Conservation (phyloP, 2,888 invertebrate genomes). For the Andrena marginata region DNA sequence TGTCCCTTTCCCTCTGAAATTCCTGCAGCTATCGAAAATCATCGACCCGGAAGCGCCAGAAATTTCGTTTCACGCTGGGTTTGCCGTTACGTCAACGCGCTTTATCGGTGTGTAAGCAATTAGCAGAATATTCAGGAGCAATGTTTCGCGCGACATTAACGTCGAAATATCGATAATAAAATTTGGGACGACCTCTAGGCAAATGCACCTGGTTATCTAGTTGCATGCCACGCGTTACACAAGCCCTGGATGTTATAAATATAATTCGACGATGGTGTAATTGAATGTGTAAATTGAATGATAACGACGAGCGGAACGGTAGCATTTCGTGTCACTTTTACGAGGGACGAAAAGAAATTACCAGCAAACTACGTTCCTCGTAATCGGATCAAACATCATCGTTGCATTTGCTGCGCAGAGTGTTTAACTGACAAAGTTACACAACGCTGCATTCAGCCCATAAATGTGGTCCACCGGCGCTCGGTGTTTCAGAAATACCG, state of each 20-base stretch:
- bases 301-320: slow-evolving; percentile 3
- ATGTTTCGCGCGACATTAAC: slow-evolving; percentile 13
- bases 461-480: slow-evolving; percentile 4
- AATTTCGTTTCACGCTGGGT: not conserved
- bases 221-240: not conserved
- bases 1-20: too few relatives aligned
- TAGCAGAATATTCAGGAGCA: slow-evolving; percentile 25
- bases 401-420: not conserved
- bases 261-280: slow-evolving; percentile 30
- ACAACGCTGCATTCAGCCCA: not conserved
- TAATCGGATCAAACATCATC: not conserved
- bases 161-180: slow-evolving; percentile 32
- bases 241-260: not conserved
- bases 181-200: slow-evolving; percentile 12
- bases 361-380: not conserved
- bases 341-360: slow-evolving; percentile 22
- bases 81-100: not conserved
- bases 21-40: not conserved
- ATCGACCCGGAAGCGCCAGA: not conserved
- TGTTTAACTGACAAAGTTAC: slow-evolving; percentile 8
- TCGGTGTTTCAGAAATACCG: not conserved
- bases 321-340: slow-evolving; percentile 16
- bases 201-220: slow-evolving; percentile 30
- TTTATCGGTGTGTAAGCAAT: slow-evolving; percentile 16
- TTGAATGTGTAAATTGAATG: too few relatives aligned